These are phyloP conservation scores for Nebria ingens DNA, from an alignment of 1,140 invertebrate species.

Conservation along the genomic window DNA sequence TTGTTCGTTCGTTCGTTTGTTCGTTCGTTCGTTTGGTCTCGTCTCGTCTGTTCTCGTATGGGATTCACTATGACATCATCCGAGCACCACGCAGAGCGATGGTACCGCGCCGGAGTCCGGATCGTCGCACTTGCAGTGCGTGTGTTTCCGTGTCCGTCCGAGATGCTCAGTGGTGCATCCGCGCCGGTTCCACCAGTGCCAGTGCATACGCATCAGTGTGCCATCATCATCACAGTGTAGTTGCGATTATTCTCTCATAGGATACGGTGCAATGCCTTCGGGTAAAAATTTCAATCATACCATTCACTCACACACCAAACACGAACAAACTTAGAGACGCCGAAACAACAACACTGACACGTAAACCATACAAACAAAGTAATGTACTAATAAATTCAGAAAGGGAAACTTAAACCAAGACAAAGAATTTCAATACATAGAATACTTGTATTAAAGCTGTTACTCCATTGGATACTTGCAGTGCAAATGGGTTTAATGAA, in stretches of 20 bases:
- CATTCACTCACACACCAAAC: too few relatives aligned
- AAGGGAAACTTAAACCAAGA: too few relatives aligned
- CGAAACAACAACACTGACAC: not conserved
- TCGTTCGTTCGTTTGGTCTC: too few relatives aligned
- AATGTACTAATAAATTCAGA: too few relatives aligned
- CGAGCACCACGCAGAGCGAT: not conserved
- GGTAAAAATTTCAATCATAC: too few relatives aligned
- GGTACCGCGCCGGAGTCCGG: not conserved
- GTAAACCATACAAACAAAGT: too few relatives aligned
- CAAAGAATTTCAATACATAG: too few relatives aligned
- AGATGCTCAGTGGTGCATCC: slow-evolving; percentile 2
- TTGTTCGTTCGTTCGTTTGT: too few relatives aligned
- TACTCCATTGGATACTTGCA: too few relatives aligned
- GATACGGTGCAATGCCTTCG: not conserved
- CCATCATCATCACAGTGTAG: not conserved
- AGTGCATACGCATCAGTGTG: not conserved
- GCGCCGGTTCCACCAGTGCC: not conserved
- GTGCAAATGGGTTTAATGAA: too few relatives aligned
- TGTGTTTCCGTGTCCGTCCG: not conserved
- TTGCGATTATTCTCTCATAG: not conserved
- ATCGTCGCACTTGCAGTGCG: not conserved
- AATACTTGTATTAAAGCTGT: too few relatives aligned
- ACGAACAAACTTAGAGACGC: too few relatives aligned
- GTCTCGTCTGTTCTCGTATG: not conserved
- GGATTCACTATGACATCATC: not conserved